Base-by-base conservation (phyloP, 2,888 invertebrate species). In the Parascotia fuliginaria region DNA sequence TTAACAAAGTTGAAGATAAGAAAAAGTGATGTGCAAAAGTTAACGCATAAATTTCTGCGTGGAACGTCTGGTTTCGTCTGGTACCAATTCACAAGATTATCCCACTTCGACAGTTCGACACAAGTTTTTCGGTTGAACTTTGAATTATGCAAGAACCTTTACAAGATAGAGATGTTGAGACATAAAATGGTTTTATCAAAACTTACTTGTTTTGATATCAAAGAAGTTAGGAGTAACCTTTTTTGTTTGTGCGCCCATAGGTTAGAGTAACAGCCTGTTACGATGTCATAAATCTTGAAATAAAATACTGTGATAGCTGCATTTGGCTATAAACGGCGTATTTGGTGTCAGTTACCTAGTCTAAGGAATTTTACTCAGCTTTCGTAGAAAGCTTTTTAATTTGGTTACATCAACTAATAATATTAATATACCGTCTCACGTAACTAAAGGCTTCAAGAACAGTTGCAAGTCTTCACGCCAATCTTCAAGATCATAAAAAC, bases 11-110 rank as follows among this genome's bases (percentile, higher is more conserved):
- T 72, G 57, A 44, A 82, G 89, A 90, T 90, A 90, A 87, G 87
- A 82, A 85, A 79, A 84, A 87, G 81, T 85, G 86, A 90, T 86
- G 88, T 83, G 83, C 73, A 73, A 68, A 90, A 91, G 83, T 91
- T 91, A 65, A 78, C 65, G 77, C 82, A 87, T 91, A 91, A 91
- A 89, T 91, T 87, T 79, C 72, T 53, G 61, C 70, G 72, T 74
- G 73, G 71, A 85, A 81, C 84, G 86, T 87, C 86, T 87, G 86
- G 79, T 78, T 76, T 77, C 80, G 79, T 83, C 82, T 79, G 77
- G 79, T 78, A 79, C 77, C 78, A 81, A 84, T 79, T 76, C 74
- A 70, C 74, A 75, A 83, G 86, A 88, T 87, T 87, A 87, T 85
- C 84, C 83, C 70, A 72, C 74, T 87, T 87, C 85, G 85, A 82